Evolutionary conservation across 2,888 invertebrate genomes (phyloP).

Genomic region (Amblyjoppa proteus): DNA sequence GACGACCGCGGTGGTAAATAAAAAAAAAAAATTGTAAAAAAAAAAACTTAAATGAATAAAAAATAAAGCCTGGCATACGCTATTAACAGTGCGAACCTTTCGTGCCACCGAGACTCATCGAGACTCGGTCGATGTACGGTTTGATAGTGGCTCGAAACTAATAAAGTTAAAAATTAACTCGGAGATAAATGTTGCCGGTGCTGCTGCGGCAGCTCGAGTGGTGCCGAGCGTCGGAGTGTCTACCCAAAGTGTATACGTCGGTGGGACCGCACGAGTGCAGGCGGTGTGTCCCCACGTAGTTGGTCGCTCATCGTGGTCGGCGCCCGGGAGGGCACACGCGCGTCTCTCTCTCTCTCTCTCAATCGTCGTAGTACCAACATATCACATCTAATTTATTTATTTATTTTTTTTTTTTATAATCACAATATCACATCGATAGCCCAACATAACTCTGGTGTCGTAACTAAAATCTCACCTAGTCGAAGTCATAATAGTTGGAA

Average conservation of each 20-base stretch:
- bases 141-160: not conserved
- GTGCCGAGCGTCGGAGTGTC: not conserved
- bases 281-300: constrained; percentile 61
- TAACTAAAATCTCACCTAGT: not conserved
- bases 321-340: constrained; percentile 66
- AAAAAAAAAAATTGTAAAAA: not conserved
- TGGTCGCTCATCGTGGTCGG: constrained; percentile 60
- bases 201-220: constrained; percentile 5
- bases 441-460: not conserved
- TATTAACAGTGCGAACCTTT: not conserved
- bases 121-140: not conserved
- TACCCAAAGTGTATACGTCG: constrained; percentile 15
- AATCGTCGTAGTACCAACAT: not conserved
- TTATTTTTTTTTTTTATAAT: not conserved
- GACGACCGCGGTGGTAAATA: not conserved
- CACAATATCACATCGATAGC: not conserved
- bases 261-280: constrained; percentile 25
- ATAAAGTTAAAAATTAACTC: not conserved
- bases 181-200: constrained; percentile 23
- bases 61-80: not conserved
- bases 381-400: not conserved
- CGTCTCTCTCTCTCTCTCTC: constrained; percentile 20
- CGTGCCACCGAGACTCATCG: not conserved
- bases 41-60: not conserved
- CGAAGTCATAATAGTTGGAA: constrained; percentile 7